Evolutionary conservation across 2,888 invertebrate genomes (phyloP).

Genomic region (Euproctis similis): DNA sequence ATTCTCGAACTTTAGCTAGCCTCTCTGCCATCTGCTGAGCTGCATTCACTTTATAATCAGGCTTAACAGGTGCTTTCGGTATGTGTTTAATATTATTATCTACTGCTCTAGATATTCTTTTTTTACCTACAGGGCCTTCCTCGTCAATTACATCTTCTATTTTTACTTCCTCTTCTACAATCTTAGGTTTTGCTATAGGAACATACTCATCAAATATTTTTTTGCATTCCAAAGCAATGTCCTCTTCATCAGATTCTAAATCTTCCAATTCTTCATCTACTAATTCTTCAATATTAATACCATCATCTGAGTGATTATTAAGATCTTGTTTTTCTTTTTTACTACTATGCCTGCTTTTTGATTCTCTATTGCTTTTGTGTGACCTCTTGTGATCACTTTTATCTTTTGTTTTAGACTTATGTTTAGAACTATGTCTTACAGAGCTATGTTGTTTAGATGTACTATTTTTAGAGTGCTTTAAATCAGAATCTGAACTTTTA

Average conservation of each 20-base stretch:
- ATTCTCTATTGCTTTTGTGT: constrained; percentile 39
- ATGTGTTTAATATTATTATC: constrained; percentile 61
- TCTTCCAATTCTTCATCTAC: constrained; percentile 38
- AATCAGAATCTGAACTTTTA: constrained; percentile 29
- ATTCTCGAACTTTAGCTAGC: constrained; percentile 65
- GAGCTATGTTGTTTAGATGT: constrained; percentile 30
- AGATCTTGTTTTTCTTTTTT: constrained; percentile 26
- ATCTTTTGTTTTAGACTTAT: constrained; percentile 29
- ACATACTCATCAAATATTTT: constrained; percentile 90
- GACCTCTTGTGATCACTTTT: constrained; percentile 32
- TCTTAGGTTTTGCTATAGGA: constrained; percentile 48
- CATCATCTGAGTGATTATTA: constrained; percentile 37
- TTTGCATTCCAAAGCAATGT: constrained; percentile 88
- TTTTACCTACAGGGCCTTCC: constrained; percentile 72
- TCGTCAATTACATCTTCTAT: constrained; percentile 40
- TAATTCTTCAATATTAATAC: constrained; percentile 26
- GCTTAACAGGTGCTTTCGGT: constrained; percentile 52
- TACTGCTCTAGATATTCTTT: constrained; percentile 83
- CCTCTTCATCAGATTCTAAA: constrained; percentile 78
- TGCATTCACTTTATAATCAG: constrained; percentile 74
- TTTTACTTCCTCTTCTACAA: constrained; percentile 32
- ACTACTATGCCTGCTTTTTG: constrained; percentile 33
- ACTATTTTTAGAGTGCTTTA: constrained; percentile 31
- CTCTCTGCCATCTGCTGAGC: constrained; percentile 72
- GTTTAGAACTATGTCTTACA: constrained; percentile 33